A percentile compares a stretch with the other conserved stretches of the same genome.
Conservation (phyloP, 2,113 vertebrate species). For the Paralichthys olivaceus region DNA sequence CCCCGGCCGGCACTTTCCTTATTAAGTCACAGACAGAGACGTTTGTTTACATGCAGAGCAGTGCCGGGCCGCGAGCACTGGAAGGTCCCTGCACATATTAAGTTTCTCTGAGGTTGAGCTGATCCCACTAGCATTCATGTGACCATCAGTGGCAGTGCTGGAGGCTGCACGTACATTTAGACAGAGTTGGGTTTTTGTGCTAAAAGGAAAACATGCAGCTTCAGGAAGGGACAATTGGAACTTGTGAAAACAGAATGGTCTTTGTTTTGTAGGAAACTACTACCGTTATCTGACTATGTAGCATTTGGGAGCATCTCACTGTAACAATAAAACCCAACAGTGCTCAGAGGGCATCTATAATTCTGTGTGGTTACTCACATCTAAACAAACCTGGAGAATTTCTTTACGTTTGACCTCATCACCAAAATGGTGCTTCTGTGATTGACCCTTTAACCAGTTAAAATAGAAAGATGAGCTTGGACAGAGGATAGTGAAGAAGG, state of each 20-base stretch:
- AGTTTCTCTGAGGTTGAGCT: conserved; percentile 29
- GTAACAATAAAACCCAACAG: background rate
- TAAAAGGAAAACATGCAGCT: conserved; percentile 27
- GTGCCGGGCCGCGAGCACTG: conserved; percentile 28
- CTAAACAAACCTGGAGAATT: background rate
- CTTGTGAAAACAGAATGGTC: background rate
- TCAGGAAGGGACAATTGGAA: conserved; percentile 19
- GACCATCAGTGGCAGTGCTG: conserved; percentile 46
- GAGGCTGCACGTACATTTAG: conserved; percentile 25
- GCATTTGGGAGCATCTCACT: background rate
- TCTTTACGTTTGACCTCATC: background rate
- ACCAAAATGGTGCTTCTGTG: background rate
- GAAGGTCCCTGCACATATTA: conserved; percentile 31
- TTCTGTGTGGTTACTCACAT: background rate
- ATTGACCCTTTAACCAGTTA: background rate
- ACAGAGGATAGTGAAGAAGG: background rate
- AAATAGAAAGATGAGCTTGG: background rate
- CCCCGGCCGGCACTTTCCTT: conserved; percentile 43
- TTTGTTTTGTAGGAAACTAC: conserved; percentile 31
- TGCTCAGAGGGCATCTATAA: background rate
- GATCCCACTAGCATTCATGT: conserved; percentile 59
- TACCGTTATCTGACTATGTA: conserved; percentile 9
- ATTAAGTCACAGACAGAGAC: conserved; percentile 53
- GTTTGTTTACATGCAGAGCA: conserved; percentile 56
- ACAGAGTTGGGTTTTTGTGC: conserved; percentile 25